A percentile compares a stretch with the other conserved stretches of the same genome.
These are phyloP conservation scores for Apostichopus parvimensis DNA, from an alignment of 35 echinoderm and acorn worm species.

Conservation along the genomic window DNA sequence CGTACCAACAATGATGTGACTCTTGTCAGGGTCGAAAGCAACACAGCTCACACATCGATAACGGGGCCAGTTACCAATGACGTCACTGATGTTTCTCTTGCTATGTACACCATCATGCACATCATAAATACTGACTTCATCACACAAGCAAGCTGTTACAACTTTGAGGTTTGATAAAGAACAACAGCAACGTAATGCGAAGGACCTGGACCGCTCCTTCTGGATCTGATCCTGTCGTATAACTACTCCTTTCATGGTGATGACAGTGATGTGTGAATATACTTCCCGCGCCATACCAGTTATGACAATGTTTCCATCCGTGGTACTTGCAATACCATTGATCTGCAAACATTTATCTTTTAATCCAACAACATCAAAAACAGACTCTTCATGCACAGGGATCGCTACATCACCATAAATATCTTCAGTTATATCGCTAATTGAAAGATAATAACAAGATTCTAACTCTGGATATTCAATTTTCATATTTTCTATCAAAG, in stretches of 20 bases:
- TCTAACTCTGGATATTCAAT: not conserved
- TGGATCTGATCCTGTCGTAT: not conserved
- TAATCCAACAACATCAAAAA: not conserved
- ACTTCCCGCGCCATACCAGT: not conserved
- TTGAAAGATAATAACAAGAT: not conserved
- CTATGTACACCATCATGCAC: not conserved
- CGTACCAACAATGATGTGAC: not conserved
- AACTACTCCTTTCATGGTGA: not conserved
- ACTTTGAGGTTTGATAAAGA: not conserved
- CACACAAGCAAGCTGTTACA: not conserved
- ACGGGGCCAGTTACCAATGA: not conserved
- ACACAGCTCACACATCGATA: not conserved
- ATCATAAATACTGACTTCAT: slow-evolving; percentile 4
- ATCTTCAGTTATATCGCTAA: not conserved
- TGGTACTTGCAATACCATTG: not conserved
- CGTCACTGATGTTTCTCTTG: not conserved
- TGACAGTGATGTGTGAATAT: not conserved
- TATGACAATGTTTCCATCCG: not conserved
- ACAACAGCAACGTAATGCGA: not conserved
- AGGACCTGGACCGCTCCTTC: not conserved
- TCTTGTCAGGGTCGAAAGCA: not conserved
- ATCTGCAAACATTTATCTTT: not conserved
- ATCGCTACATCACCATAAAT: not conserved
- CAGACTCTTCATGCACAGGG: not conserved
- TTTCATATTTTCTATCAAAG: not conserved